phyloP scores from a whole-genome alignment of 2,888 invertebrate genomes.

The Pterobdella sp. region DNA sequence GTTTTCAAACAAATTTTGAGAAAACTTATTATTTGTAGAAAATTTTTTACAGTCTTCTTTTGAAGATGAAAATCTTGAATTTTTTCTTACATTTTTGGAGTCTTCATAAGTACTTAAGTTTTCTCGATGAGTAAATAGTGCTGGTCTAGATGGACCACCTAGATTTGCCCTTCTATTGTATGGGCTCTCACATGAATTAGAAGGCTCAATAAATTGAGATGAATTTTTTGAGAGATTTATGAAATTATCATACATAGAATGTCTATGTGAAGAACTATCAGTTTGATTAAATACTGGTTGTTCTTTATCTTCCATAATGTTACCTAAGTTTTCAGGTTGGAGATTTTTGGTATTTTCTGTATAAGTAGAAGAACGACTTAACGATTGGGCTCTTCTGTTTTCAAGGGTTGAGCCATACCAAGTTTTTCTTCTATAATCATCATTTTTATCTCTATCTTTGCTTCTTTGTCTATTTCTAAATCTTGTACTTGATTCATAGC shows the following conservation, averaged over 20 bases:
- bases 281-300: not conserved
- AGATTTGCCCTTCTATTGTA: slow-evolving; percentile 5
- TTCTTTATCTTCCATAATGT: slow-evolving; percentile 22
- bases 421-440: slow-evolving; percentile 16
- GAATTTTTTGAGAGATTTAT: not conserved
- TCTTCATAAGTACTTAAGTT: slow-evolving; percentile 6
- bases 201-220: not conserved
- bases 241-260: not conserved
- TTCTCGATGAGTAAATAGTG: slow-evolving; percentile 18
- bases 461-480: slow-evolving; percentile 20
- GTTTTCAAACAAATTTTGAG: not conserved
- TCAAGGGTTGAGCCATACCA: slow-evolving; percentile 26
- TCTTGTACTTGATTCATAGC: slow-evolving; percentile 24
- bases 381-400: slow-evolving; percentile 22
- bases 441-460: slow-evolving; percentile 15
- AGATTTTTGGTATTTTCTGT: not conserved
- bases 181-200: not conserved
- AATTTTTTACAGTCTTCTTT: not conserved
- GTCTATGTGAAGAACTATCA: not conserved
- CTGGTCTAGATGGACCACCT: slow-evolving; percentile 15
- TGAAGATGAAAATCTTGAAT: not conserved
- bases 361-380: slow-evolving; percentile 19
- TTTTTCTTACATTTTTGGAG: not conserved
- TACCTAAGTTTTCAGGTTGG: slow-evolving; percentile 15
- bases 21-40: not conserved